These are phyloP conservation scores for Trilocha varians DNA, from an alignment of 2,888 invertebrate genomes.

Conservation along the genomic window DNA sequence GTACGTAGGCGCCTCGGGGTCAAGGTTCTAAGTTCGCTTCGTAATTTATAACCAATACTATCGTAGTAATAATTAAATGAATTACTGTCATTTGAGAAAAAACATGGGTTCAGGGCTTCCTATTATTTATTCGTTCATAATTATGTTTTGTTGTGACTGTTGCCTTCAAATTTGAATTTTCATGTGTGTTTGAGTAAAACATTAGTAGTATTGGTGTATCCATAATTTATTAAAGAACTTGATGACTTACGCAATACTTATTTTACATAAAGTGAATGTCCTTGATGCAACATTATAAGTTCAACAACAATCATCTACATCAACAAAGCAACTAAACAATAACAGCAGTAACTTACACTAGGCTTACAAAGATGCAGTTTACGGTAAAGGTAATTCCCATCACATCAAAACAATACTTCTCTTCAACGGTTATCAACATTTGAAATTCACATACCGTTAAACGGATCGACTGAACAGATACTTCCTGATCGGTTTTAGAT, in stretches of 20 bases:
- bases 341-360: neutral
- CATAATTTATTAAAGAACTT: no score
- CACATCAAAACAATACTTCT: neutral
- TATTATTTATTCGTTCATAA: neutral
- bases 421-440: neutral
- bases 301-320: no score
- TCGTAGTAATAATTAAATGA: neutral
- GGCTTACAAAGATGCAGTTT: neutral
- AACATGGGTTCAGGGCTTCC: neutral
- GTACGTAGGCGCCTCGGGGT: neutral
- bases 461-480: neutral
- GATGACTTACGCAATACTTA: no score
- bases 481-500: neutral
- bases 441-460: neutral
- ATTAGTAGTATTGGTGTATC: no score
- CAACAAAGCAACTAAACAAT: no score
- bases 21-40: neutral
- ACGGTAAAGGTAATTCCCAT: neutral
- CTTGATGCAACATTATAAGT: no score
- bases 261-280: no score
- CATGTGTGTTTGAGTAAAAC: no score
- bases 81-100: neutral
- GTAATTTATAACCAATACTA: neutral
- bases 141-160: neutral
- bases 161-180: no score